Base-by-base conservation (phyloP, 1,140 invertebrate species). In the Polyergus mexicanus region DNA sequence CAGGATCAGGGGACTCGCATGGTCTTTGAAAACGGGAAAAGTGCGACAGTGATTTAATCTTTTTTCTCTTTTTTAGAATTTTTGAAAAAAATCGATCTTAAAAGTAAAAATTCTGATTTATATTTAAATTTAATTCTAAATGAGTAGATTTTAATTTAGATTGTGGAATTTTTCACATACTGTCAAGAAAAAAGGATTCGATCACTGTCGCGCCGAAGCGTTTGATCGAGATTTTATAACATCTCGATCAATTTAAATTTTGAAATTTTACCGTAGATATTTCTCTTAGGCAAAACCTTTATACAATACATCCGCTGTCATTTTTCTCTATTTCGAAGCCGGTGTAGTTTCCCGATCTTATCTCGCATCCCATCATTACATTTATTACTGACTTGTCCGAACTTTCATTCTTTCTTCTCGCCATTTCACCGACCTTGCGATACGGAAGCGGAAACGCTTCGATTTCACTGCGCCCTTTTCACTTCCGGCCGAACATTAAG, bases 21-120 rank as follows among this genome's bases (percentile, higher is more conserved):
- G 41, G 2, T 35, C 28, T 32, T 38, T 19, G 63, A 38, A n/a
- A 41, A 69, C 41, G 47, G 8, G 13, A 62, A 56, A 32, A 51
- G 32, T 80, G 44, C 35, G 44, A 65, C 28, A 77, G 75, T 66
- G 60, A 13, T 35, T 62, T 35, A 32, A 44, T 65, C 13, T 10
- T 22, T 25, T n/a, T 28, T 51, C n/a, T n/a, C n/a, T 38, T 68
- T 68, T 68, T 28, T 2, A 38, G 41, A 65, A 47, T 0, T 51
- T 77, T n/a, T n/a, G n/a, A 10, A 22, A 47, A 16, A 38, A 28
- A 32, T 22, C 11, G 28, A n/a, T 19, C 25, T 63, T 25, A 3
- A 28, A 44, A 78, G 51, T 0, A 38, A 51, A n/a, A n/a, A 66
- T 65, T 76, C 4, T 25, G 16, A 41, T 19, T 35, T 0, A 22